Base-by-base conservation (phyloP, 2,888 invertebrate species). In the Teleiodes luculella region DNA sequence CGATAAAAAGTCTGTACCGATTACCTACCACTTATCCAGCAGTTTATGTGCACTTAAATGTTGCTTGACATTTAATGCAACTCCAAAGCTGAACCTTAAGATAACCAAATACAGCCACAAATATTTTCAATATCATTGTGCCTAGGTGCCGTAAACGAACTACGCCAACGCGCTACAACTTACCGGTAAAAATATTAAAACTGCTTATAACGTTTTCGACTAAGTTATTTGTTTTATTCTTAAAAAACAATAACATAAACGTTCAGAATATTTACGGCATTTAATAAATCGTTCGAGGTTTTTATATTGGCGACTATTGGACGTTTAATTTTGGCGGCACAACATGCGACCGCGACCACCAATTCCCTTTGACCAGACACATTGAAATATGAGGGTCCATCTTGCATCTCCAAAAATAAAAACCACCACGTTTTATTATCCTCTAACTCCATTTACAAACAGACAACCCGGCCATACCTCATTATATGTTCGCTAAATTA, bases 311-410 rank as follows among this genome's bases (percentile, higher is more conserved):
- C 56, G 55, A 65, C 59, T 61, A 61, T 58, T 56, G 52, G 62
- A 63, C 57, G 59, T 62, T 63, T 62, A 57, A 62, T 67, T 67
- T 59, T 54, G 63, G 55, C 20, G 54, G 45, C 35, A 20, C 7
- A n/a, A 64, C 62, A 65, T 61, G 64, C 61, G 70, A 73, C 71
- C 73, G 62, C 72, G 72, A 74, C 71, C 62, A 71, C 70, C 72
- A 71, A 76, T 77, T 70, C 68, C 69, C 77, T 74, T 74, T 72
- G 75, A 76, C 71, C 79, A 76, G 72, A 70, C 74, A 65, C 66
- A 62, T 67, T 83, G 77, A 86, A 79, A 80, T 85, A 86, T 81
- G 81, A 82, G 74, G 84, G 83, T 85, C 78, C 63, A 55, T 58
- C 55, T 60, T 57, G 62, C 63, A 65, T 60, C 66, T 61, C 61